Evolutionary conservation across 1,140 invertebrate genomes (phyloP).

Genomic region (Parasteatoda tepidariorum): DNA sequence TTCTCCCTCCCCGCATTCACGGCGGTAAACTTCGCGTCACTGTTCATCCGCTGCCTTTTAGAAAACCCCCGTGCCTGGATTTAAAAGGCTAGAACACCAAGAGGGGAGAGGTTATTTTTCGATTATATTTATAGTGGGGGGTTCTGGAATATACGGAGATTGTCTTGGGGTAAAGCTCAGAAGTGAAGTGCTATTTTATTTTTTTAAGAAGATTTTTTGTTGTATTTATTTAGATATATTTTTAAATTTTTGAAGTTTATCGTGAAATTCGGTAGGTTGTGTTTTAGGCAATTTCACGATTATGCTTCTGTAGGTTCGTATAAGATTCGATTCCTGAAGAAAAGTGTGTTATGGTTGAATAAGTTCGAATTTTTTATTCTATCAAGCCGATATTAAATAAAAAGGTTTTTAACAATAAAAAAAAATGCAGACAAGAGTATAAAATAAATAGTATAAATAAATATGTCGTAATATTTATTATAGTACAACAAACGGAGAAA

Average conservation of each 20-base stretch:
- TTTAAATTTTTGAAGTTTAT: conserved; percentile 18
- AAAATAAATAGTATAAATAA: no score
- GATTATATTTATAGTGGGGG: conserved; percentile 38
- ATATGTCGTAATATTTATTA: no score
- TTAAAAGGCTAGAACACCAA: neutral
- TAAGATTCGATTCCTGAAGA: conserved; percentile 21
- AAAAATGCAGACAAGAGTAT: no score
- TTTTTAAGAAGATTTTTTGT: conserved; percentile 7
- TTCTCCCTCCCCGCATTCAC: neutral
- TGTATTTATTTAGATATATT: neutral
- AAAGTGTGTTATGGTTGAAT: neutral
- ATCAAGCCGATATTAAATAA: no score
- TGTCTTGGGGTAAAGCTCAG: neutral
- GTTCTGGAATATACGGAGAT: neutral
- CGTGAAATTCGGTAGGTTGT: conserved; percentile 14
- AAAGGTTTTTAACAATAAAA: neutral
- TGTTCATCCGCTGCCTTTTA: neutral
- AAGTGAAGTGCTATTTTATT: neutral
- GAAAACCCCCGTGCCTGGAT: neutral
- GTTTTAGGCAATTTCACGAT: conserved; percentile 60
- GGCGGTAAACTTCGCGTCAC: conserved; percentile 14
- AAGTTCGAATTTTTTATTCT: no score
- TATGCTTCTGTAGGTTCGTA: conserved; percentile 57
- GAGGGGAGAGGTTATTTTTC: conserved; percentile 36
- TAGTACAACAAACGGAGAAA: no score